Conservation (phyloP, 2,113 vertebrate species). For the Rhabdomys dilectus region DNA sequence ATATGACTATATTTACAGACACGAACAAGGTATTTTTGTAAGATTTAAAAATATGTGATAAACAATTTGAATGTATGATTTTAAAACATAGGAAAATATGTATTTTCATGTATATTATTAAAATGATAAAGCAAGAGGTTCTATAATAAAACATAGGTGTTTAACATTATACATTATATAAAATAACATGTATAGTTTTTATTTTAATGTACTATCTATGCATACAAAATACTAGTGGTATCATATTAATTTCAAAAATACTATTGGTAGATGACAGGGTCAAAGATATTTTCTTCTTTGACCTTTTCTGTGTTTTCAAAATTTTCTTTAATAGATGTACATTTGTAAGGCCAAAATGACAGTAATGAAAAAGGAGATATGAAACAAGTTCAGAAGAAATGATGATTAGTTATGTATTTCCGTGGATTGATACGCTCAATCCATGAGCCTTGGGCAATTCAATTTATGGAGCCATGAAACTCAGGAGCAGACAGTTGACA, state of each 20-base stretch:
- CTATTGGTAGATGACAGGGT: neutral
- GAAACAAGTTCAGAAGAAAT: neutral
- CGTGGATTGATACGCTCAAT: neutral
- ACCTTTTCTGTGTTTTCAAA: neutral
- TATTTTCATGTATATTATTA: neutral
- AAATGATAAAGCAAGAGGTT: neutral
- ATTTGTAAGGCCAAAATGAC: neutral
- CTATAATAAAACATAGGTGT: neutral
- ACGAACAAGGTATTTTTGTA: neutral
- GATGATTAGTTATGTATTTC: neutral
- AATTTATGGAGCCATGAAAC: neutral
- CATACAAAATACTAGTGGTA: neutral
- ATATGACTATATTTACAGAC: neutral
- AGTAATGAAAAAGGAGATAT: neutral
- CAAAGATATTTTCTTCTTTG: slow-evolving; percentile 20
- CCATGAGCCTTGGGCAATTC: neutral
- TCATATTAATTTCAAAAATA: neutral
- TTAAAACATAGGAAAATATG: neutral
- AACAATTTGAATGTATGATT: neutral
- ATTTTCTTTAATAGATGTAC: slow-evolving; percentile 9
- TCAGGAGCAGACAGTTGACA: neutral
- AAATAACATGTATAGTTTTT: neutral
- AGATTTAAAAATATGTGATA: neutral
- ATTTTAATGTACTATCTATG: neutral
- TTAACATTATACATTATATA: neutral